These are phyloP conservation scores for Fulmarus glacialis DNA, from an alignment of 2,113 vertebrate species.

Conservation along the genomic window DNA sequence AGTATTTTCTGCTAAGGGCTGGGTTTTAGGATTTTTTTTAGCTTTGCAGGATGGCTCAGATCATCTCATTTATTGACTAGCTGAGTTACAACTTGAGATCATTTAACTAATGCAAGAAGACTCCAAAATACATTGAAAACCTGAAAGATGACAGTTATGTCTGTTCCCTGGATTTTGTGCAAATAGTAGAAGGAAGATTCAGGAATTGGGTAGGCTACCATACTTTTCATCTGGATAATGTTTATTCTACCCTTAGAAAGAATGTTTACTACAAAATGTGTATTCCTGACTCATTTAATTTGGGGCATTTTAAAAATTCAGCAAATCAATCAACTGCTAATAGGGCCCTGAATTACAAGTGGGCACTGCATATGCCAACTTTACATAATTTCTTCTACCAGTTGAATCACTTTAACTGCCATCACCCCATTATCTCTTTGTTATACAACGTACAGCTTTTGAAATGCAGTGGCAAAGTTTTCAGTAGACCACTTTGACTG, in stretches of 20 bases:
- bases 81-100: background rate
- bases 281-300: background rate
- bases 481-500: background rate
- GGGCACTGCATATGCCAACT: background rate
- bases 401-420: background rate
- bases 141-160: background rate
- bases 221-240: background rate
- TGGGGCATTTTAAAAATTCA: background rate
- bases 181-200: background rate
- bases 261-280: background rate
- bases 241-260: background rate
- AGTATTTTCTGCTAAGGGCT: background rate
- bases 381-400: background rate
- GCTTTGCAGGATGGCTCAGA: background rate
- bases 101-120: background rate
- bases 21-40: background rate
- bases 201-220: background rate
- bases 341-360: background rate
- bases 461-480: background rate
- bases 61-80: background rate
- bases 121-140: background rate
- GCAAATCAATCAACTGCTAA: background rate
- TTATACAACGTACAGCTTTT: background rate
- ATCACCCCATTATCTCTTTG: background rate
- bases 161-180: background rate